Conservation (phyloP, 2,888 invertebrate species). For the Chydorus sphaericus region DNA sequence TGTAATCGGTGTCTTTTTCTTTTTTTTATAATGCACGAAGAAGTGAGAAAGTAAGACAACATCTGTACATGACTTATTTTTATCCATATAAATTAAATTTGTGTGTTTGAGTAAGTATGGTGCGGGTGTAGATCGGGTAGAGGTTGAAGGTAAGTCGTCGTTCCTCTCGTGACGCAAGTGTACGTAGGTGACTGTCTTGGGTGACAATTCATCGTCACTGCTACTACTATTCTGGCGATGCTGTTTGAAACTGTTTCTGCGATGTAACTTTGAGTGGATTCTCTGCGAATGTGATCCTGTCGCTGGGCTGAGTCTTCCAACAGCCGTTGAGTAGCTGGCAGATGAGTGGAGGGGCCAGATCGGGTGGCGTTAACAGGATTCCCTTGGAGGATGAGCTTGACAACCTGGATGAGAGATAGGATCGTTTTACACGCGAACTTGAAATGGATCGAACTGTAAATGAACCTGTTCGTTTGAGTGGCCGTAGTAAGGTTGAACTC, state of each 20-base stretch:
- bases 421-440: background rate
- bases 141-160: slow-evolving; percentile 36
- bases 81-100: too few species aligned
- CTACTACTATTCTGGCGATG: slow-evolving; percentile 24
- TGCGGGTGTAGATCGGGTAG: slow-evolving; percentile 28
- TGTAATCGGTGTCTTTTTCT: background rate
- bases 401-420: slow-evolving; percentile 35
- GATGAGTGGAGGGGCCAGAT: slow-evolving; percentile 55
- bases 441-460: background rate
- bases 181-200: background rate
- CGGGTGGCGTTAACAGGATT: slow-evolving; percentile 64
- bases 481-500: slow-evolving; percentile 85
- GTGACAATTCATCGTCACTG: background rate
- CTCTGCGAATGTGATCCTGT: slow-evolving; percentile 54
- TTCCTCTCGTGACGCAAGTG: background rate
- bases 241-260: too few species aligned
- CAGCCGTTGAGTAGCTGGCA: slow-evolving; percentile 62
- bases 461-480: slow-evolving; percentile 66
- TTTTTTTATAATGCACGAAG: background rate
- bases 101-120: background rate
- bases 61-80: background rate
- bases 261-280: slow-evolving; percentile 29
- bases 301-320: slow-evolving; percentile 65
- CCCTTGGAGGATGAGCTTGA: slow-evolving; percentile 62
- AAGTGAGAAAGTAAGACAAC: too few species aligned